Percentiles rank a stretch among this genome's conserved stretches.
Evolutionary conservation across 2,113 vertebrate genomes (phyloP).

Genomic region (Podarcis raffonei): DNA sequence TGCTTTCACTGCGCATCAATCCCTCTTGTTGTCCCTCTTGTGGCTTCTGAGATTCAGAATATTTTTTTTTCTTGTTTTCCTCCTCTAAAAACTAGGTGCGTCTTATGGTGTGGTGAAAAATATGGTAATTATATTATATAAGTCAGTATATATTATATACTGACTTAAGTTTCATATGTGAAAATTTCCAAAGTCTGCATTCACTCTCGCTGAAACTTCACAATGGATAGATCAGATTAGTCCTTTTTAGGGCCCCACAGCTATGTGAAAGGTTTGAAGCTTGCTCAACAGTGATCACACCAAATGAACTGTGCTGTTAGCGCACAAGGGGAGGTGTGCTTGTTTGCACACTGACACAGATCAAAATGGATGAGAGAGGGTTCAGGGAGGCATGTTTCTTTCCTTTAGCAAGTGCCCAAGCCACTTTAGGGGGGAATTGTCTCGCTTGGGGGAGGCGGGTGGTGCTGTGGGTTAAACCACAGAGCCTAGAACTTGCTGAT

Average conservation of each 20-base stretch:
- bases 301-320: background rate
- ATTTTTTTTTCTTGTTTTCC: too few species aligned
- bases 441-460: too few species aligned
- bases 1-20: too few species aligned
- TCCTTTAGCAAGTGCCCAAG: background rate
- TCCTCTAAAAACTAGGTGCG: too few species aligned
- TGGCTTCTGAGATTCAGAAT: too few species aligned
- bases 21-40: too few species aligned
- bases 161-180: background rate
- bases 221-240: background rate
- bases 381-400: background rate
- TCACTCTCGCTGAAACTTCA: background rate
- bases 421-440: background rate
- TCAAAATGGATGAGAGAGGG: background rate
- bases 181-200: background rate
- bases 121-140: too few species aligned
- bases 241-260: background rate
- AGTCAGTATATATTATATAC: too few species aligned
- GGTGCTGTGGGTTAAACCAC: too few species aligned
- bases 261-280: background rate
- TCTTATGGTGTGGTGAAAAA: too few species aligned
- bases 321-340: background rate
- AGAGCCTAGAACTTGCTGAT: too few species aligned
- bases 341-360: background rate
- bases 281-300: background rate